phyloP scores from a whole-genome alignment of 2,888 invertebrate species.

The Anthophora plumipes region DNA sequence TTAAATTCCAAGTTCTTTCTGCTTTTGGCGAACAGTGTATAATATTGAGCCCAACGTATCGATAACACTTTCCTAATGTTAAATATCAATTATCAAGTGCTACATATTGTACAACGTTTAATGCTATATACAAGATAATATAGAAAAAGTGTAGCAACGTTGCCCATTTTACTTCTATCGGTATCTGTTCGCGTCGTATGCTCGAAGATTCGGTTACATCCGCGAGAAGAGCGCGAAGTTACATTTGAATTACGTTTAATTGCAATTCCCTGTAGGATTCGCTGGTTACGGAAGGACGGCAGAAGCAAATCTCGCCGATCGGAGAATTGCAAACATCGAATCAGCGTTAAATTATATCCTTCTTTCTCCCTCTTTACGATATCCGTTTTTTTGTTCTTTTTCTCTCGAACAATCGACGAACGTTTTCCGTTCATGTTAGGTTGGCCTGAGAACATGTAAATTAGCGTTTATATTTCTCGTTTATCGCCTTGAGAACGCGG shows the following conservation, averaged over 20 bases:
- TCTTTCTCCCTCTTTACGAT: not conserved
- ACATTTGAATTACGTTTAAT: constrained; percentile 21
- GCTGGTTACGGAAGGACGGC: constrained; percentile 64
- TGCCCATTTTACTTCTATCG: constrained; percentile 12
- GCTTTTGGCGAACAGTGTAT: too few species aligned
- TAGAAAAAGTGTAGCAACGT: constrained; percentile 55
- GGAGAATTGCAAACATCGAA: constrained; percentile 48
- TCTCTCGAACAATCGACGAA: constrained; percentile 47
- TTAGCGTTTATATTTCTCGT: too few species aligned
- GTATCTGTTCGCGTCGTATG: constrained; percentile 10
- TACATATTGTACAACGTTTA: constrained; percentile 73
- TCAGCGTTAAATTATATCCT: constrained; percentile 45
- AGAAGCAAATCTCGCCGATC: constrained; percentile 64
- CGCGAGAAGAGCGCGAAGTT: constrained; percentile 21
- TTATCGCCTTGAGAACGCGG: too few species aligned
- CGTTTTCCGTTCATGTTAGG: not conserved
- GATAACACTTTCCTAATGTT: constrained; percentile 57
- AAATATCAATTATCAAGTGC: constrained; percentile 58
- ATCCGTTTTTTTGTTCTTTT: not conserved
- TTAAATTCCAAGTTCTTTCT: too few species aligned
- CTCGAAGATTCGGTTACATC: constrained; percentile 17
- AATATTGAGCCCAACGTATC: constrained; percentile 32
- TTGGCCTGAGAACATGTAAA: not conserved
- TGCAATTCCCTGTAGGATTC: constrained; percentile 60
- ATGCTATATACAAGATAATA: constrained; percentile 63